These are phyloP conservation scores for Rhineura floridana DNA, from an alignment of 2,113 vertebrate species.

Conservation along the genomic window DNA sequence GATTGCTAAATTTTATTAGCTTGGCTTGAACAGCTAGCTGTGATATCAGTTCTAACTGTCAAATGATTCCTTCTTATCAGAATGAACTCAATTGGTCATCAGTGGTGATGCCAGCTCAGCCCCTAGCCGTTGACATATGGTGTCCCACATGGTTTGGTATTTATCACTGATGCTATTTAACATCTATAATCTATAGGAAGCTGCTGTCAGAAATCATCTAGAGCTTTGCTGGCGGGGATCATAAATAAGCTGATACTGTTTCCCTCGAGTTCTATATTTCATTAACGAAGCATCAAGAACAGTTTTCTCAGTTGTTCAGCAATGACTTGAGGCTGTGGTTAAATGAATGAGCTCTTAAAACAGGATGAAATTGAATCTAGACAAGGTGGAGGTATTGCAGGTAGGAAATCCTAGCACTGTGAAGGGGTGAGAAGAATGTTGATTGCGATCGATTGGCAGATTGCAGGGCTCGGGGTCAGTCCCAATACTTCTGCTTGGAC, in stretches of 20 bases:
- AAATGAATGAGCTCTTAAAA: background rate
- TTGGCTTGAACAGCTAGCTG: background rate
- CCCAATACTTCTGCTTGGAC: too few species aligned
- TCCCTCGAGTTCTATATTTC: conserved; percentile 12
- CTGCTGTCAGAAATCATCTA: background rate
- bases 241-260: conserved; percentile 7
- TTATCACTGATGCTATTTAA: conserved; percentile 2
- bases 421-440: too few species aligned
- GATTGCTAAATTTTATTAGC: background rate
- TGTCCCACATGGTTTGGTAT: background rate
- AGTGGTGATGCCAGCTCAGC: background rate
- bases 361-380: background rate
- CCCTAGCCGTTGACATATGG: background rate
- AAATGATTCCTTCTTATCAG: background rate
- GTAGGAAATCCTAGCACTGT: background rate
- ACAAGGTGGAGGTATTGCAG: background rate
- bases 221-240: conserved; percentile 2
- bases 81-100: conserved; percentile 3
- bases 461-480: too few species aligned
- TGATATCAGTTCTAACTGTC: background rate
- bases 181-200: conserved; percentile 2
- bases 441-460: too few species aligned
- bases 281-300: background rate
- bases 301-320: background rate
- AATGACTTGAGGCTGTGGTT: background rate